These are phyloP conservation scores for Goniozus legneri DNA, from an alignment of 1,140 invertebrate genomes.

Conservation along the genomic window DNA sequence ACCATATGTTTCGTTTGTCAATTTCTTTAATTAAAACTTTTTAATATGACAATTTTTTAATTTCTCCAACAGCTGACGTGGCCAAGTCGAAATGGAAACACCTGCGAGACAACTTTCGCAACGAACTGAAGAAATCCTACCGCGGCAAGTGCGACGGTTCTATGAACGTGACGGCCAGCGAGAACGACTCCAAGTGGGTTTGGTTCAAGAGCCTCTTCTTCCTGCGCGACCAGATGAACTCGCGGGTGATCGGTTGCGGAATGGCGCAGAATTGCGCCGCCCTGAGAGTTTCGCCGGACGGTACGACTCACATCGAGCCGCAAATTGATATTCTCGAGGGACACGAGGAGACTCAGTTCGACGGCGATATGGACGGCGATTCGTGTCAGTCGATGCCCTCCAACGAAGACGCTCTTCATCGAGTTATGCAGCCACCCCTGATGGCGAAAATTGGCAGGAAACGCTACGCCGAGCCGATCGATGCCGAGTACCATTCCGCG, in stretches of 20 bases:
- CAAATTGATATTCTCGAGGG: constrained; percentile 36
- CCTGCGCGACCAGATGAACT: constrained; percentile 38
- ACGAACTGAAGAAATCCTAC: constrained; percentile 37
- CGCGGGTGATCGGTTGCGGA: constrained; percentile 32
- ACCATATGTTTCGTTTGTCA: too few species aligned
- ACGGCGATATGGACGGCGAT: constrained; percentile 33
- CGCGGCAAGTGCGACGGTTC: constrained; percentile 30
- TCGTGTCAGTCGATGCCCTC: constrained; percentile 33
- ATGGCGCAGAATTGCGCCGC: constrained; percentile 27
- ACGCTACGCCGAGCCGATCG: constrained; percentile 21
- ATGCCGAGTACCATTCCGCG: constrained; percentile 31
- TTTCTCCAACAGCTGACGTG: constrained; percentile 29
- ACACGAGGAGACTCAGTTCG: constrained; percentile 35
- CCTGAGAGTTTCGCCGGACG: constrained; percentile 27
- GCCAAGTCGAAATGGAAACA: constrained; percentile 43
- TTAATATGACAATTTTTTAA: constrained; percentile 4
- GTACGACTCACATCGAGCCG: constrained; percentile 36
- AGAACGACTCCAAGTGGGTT: constrained; percentile 40
- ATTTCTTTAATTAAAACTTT: too few species aligned
- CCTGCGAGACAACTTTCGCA: constrained; percentile 36
- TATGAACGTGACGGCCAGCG: constrained; percentile 15
- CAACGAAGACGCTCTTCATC: constrained; percentile 30
- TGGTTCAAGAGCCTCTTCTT: constrained; percentile 38
- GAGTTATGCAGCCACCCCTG: constrained; percentile 24
- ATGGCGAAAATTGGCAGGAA: constrained; percentile 28